Percentiles rank a stretch among this genome's conserved stretches.
These are phyloP conservation scores for Bombus huntii DNA, from an alignment of 1,140 invertebrate genomes.

Conservation along the genomic window DNA sequence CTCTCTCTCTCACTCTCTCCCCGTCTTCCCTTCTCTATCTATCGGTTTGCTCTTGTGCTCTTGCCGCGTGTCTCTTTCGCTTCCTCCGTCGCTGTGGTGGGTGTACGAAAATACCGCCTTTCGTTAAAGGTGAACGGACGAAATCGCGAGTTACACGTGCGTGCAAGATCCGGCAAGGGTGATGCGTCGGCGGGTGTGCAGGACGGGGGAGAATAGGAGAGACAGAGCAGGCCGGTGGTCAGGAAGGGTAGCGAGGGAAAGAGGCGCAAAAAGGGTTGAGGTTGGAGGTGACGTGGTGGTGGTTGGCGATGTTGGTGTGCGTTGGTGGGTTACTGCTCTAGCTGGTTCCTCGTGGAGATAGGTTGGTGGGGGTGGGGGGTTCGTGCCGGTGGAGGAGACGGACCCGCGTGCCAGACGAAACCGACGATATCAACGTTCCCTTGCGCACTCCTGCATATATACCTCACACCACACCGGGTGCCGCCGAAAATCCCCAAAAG, in stretches of 20 bases:
- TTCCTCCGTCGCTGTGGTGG: conserved; percentile 27
- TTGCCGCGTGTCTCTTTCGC: conserved; percentile 12
- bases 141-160: conserved; percentile 71
- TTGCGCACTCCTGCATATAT: conserved; percentile 48
- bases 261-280: conserved; percentile 63
- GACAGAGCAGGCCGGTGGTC: conserved; percentile 43
- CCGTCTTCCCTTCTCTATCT: not conserved
- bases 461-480: conserved; percentile 68
- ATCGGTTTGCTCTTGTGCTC: conserved; percentile 13
- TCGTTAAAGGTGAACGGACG: conserved; percentile 73
- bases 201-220: conserved; percentile 40
- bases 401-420: conserved; percentile 59
- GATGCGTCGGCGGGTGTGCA: conserved; percentile 51
- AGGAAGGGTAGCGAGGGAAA: conserved; percentile 57
- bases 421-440: conserved; percentile 65
- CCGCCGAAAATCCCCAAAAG: conserved; percentile 75
- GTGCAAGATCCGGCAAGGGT: conserved; percentile 60
- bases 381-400: conserved; percentile 39
- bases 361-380: not conserved
- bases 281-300: conserved; percentile 6
- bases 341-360: not conserved
- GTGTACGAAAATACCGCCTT: conserved; percentile 63
- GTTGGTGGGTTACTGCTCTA: conserved; percentile 12
- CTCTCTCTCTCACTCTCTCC: not conserved
- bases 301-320: not conserved